Base-by-base conservation (phyloP, 1,140 invertebrate genomes). In the Anastrepha ludens region DNA sequence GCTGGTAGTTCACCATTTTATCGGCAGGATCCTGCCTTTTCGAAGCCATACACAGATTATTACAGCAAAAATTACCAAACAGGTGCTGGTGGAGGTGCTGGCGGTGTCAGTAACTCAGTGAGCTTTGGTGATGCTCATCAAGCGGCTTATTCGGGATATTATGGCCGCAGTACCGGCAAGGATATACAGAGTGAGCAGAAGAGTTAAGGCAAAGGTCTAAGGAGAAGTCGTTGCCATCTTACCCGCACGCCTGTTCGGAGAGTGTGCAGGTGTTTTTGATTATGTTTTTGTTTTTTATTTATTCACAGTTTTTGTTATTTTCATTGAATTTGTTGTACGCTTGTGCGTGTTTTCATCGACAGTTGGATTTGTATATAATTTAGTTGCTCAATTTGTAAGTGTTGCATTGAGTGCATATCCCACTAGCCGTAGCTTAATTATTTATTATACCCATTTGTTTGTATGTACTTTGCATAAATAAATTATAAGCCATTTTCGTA, bases 71-170 rank as follows among this genome's bases (percentile, higher is more conserved):
- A 91, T 87, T 88, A 90, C 47, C 89, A 91, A 86, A 91, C 88
- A 55, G 90, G 89, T 87, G 11, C 87, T 94, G 94, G 41, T 59
- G 44, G 70, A 29, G 29, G 29, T 29, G 29, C 0, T 29, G 29
- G 29, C 29, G 29, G 29, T 29, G 29, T 29, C 3, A 91, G 65
- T 50, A 94, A 94, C 60, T 94, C 94, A 0, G 94, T 96, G 29
- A 94, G 95, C 74, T 96, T 95, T 90, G 95, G 95, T 15, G 96
- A 97, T 86, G 94, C 96, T 39, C 92, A 95, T 20, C 94, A 95
- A 87, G 94, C 96, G 8, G 96, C 96, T 87, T 95, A 97, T 90
- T 94, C 95, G 58, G 96, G 95, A 15, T 97, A 97, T 90, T 95
- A 95, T 89, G 90, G 93, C 15, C 89, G 92, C 17, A 93, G 89